Base-by-base conservation (phyloP, 2,797 vertebrate genomes). In the Sphaeramia orbicularis region DNA sequence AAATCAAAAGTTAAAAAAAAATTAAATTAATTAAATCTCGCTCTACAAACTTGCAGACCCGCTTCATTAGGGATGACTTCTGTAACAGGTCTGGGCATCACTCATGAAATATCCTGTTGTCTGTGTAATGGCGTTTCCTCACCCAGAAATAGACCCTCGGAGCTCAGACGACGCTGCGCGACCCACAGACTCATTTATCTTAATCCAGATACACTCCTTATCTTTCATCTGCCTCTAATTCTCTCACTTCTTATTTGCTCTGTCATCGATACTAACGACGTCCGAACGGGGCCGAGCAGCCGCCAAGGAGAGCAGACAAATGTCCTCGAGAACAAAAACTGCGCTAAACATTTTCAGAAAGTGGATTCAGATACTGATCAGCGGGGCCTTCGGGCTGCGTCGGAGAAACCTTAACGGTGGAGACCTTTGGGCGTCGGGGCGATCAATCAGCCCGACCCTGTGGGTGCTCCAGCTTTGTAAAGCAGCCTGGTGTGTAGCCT, bases 381-480 rank as follows among this genome's bases (percentile, higher is more conserved):
- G 44, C 1, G 43, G 78, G 73, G 64, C 75, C 64, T 80, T 78
- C 32, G 0, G 41, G 32, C 27, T 61, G 41, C 50, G 0, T 63
- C 53, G 36, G 57, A 71, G 62, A 57, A 59, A 68, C 45, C 70
- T 59, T 45, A 44, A 51, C 41, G 15, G 60, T 1, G 32, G 27
- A 72, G 72, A 80, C 85, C 85, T 90, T 83, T 88, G 80, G 64
- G 43, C 70, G 83, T 83, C 54, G 7, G 62, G 38, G 72, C 14
- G 1, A 90, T 92, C 84, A 61, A 85, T 93, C 88, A 89, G 63
- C 14, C 21, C 54, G 81, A 88, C 82, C 71, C 77, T 74, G 86
- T 59, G 56, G 49, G 49, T 1, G 14, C 66, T 32, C 4, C 32
- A 3, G 41, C 51, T 18, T 51, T 16, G 51, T 66, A 27, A 61